These are phyloP conservation scores for Polydrusus cervinus DNA, from an alignment of 2,888 invertebrate species.

Conservation along the genomic window DNA sequence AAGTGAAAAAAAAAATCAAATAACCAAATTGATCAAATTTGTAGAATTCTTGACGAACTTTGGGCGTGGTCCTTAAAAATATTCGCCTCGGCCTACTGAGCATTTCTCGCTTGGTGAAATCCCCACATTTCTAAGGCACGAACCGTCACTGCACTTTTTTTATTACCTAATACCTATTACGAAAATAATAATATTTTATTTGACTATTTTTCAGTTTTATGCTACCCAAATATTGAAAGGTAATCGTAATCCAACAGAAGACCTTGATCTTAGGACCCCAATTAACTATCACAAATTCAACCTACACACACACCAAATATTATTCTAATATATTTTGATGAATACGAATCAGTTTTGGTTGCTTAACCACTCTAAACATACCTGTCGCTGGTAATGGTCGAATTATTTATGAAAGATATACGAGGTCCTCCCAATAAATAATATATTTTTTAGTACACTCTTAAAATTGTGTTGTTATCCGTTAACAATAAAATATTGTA, in stretches of 20 bases:
- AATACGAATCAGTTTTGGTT: conserved; percentile 41
- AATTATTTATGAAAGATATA: conserved; percentile 18
- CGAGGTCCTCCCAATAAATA: conserved; percentile 2
- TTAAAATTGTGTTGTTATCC: not conserved
- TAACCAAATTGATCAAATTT: too few species aligned
- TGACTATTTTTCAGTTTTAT: not conserved
- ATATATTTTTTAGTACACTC: not conserved
- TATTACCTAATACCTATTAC: too few species aligned
- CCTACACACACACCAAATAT: conserved; percentile 49
- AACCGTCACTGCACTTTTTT: too few species aligned
- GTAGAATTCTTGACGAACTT: too few species aligned
- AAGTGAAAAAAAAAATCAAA: too few species aligned
- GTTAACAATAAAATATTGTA: too few species aligned
- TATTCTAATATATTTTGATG: conserved; percentile 28
- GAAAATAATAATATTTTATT: too few species aligned
- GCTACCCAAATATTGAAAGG: conserved; percentile 1
- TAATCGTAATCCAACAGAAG: conserved; percentile 2
- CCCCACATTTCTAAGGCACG: too few species aligned
- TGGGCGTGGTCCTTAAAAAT: too few species aligned
- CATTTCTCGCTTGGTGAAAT: too few species aligned
- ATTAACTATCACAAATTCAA: conserved; percentile 50
- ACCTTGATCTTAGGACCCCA: conserved; percentile 54
- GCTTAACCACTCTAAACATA: conserved; percentile 36
- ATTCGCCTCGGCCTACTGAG: too few species aligned
- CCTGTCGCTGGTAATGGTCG: conserved; percentile 31